Percentiles rank a stretch among this genome's conserved stretches.
Conservation (phyloP, 2,113 vertebrate genomes). For the Oostethus manadensis region DNA sequence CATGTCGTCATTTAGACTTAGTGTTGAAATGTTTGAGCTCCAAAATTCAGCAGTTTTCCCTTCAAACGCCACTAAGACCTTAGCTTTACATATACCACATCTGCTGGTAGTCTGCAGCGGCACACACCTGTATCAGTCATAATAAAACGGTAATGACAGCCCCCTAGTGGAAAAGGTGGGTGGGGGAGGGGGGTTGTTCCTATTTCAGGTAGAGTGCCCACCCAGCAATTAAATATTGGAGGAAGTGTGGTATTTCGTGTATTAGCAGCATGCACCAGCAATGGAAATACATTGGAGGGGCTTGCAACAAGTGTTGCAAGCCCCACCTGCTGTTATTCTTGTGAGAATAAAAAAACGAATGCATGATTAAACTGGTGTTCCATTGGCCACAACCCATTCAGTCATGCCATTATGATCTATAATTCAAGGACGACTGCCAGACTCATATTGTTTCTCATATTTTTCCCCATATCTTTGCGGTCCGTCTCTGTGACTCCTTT, state of each 20-base stretch:
- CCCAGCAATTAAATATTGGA: not conserved
- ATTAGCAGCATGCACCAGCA: not conserved
- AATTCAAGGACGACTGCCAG: conserved; percentile 69
- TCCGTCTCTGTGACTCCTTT: conserved; percentile 30
- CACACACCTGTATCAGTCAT: too few species aligned
- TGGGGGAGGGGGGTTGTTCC: not conserved
- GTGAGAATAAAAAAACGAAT: too few species aligned
- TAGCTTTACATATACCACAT: too few species aligned
- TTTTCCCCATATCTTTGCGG: conserved; percentile 41
- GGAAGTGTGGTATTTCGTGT: not conserved
- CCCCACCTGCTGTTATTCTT: conserved; percentile 58
- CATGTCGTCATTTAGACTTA: too few species aligned
- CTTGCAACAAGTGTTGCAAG: conserved; percentile 30
- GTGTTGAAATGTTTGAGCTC: too few species aligned
- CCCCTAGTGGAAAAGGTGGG: too few species aligned
- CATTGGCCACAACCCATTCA: conserved; percentile 70
- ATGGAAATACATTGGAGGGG: conserved; percentile 4
- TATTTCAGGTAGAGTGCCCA: not conserved
- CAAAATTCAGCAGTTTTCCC: too few species aligned
- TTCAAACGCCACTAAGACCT: too few species aligned
- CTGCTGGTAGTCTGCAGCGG: too few species aligned
- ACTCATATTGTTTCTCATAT: conserved; percentile 64
- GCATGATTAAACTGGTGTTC: conserved; percentile 67
- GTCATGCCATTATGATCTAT: conserved; percentile 69
- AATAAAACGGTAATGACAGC: too few species aligned